Conservation (phyloP, 2,888 invertebrate species). For the Dryobotodes eremita region DNA sequence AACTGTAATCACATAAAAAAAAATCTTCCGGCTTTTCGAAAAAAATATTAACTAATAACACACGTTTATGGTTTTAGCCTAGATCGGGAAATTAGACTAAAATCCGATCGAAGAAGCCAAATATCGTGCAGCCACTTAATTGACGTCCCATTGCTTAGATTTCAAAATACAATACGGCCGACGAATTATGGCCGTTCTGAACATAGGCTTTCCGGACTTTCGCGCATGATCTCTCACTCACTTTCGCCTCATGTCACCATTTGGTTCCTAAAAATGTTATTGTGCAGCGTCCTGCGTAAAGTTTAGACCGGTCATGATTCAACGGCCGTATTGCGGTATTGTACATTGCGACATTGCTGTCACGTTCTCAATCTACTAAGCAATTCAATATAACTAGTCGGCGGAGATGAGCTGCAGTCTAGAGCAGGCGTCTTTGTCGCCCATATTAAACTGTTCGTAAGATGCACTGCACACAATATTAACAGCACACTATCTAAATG, state of each 20-base stretch:
- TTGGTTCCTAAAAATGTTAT: neutral
- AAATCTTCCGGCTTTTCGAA: too few relatives aligned
- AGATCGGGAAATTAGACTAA: neutral
- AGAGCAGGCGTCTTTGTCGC: neutral
- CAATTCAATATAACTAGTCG: constrained; percentile 30
- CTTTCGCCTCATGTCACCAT: neutral
- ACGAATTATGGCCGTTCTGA: neutral
- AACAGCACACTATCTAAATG: constrained; percentile 8
- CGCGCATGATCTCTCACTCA: neutral
- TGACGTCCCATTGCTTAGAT: neutral
- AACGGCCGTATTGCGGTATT: too few relatives aligned
- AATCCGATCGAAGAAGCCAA: neutral
- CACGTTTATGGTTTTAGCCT: neutral
- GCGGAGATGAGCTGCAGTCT: constrained; percentile 31
- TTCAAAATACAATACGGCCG: neutral
- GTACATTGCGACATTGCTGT: neutral
- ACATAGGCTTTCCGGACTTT: neutral
- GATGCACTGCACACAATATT: constrained; percentile 27
- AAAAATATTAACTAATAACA: neutral
- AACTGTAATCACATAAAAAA: neutral
- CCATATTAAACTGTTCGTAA: constrained; percentile 1
- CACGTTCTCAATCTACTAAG: neutral
- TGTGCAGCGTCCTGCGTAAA: neutral
- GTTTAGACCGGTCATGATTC: neutral
- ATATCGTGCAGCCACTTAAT: neutral